phyloP scores from a whole-genome alignment of 2,797 vertebrate genomes.

The Malacoraja senta region DNA sequence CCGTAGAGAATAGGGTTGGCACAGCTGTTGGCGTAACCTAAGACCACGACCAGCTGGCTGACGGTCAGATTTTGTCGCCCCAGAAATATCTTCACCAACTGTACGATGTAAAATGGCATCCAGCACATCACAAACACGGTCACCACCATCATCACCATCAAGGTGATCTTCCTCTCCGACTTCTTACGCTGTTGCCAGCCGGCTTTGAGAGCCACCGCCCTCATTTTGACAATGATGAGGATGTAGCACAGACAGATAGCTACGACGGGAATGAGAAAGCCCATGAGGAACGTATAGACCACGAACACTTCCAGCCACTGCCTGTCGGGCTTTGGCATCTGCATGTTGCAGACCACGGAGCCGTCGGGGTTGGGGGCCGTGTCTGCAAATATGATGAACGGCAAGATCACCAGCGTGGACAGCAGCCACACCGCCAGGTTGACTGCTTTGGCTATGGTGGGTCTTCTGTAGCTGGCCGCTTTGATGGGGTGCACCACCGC shows the following conservation, averaged over 20 bases:
- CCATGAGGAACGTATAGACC: conserved; percentile 80
- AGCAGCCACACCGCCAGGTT: conserved; percentile 80
- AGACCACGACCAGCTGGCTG: conserved; percentile 78
- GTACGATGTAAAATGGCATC: conserved; percentile 86
- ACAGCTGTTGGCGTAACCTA: conserved; percentile 82
- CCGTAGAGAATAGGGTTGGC: conserved; percentile 83
- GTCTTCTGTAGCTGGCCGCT: conserved; percentile 76
- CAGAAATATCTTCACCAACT: conserved; percentile 78
- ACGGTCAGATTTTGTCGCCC: conserved; percentile 76
- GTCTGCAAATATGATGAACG: conserved; percentile 78
- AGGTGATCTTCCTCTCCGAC: conserved; percentile 80
- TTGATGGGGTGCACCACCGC: conserved; percentile 84
- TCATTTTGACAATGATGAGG: conserved; percentile 81
- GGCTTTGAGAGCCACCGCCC: conserved; percentile 77
- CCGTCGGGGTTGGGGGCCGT: conserved; percentile 76
- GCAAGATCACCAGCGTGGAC: conserved; percentile 76
- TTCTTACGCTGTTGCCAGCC: conserved; percentile 83
- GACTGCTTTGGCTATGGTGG: conserved; percentile 79
- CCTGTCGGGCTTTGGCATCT: conserved; percentile 76
- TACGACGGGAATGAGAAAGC: conserved; percentile 78
- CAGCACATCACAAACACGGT: conserved; percentile 84
- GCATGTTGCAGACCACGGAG: conserved; percentile 80
- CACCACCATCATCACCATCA: conserved; percentile 87
- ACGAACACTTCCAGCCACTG: conserved; percentile 79
- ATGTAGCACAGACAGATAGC: conserved; percentile 83